A percentile compares a stretch with the other conserved stretches of the same genome.
These are phyloP conservation scores for Caerostris darwini DNA, from an alignment of 1,140 invertebrate genomes.

Conservation along the genomic window DNA sequence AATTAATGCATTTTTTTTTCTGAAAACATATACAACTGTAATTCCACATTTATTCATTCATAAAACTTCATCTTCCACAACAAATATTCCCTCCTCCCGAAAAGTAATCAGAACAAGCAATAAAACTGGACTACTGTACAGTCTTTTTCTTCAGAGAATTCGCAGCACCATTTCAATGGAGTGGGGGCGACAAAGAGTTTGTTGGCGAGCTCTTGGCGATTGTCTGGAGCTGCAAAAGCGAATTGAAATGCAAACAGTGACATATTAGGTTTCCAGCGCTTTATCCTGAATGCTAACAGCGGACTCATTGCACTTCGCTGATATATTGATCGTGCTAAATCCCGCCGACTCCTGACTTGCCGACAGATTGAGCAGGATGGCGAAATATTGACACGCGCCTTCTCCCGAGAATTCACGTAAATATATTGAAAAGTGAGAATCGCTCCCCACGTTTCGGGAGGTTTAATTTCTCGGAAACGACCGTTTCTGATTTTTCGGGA, in stretches of 20 bases:
- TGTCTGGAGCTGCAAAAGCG: constrained; percentile 16
- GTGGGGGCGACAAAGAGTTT: not conserved
- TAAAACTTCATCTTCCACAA: too few species aligned
- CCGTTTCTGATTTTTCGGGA: not conserved
- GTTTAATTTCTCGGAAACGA: constrained; percentile 58
- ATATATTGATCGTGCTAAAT: constrained; percentile 71
- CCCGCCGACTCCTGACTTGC: constrained; percentile 62
- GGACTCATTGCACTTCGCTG: constrained; percentile 70
- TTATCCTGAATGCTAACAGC: constrained; percentile 76
- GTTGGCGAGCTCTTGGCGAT: constrained; percentile 58
- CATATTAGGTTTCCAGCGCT: constrained; percentile 72
- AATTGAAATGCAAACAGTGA: constrained; percentile 76
- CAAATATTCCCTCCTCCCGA: too few species aligned
- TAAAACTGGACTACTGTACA: not conserved
- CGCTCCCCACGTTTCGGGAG: not conserved
- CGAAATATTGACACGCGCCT: constrained; percentile 72
- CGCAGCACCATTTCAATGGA: not conserved
- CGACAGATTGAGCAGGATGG: constrained; percentile 63
- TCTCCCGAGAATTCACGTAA: constrained; percentile 34
- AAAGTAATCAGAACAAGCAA: not conserved
- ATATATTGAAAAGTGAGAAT: constrained; percentile 58
- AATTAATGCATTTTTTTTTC: too few species aligned
- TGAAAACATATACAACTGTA: too few species aligned
- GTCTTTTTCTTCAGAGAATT: not conserved
- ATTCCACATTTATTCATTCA: too few species aligned